Percentiles rank a stretch among this genome's conserved stretches.
phyloP scores from a whole-genome alignment of 2,113 vertebrate genomes.

The Scalopus aquaticus region DNA sequence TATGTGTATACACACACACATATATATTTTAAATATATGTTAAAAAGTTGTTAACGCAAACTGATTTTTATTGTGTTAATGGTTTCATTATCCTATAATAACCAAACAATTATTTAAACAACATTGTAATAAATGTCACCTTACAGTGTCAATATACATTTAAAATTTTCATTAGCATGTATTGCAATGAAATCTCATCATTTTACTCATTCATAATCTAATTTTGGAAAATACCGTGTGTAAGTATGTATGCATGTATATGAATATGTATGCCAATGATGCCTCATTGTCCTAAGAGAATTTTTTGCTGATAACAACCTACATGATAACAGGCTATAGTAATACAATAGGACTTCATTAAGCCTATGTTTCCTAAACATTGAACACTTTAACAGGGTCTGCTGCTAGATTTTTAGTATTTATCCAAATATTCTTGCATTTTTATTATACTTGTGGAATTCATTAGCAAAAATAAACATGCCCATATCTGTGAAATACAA shows the following conservation, averaged over 20 bases:
- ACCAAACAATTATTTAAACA: not conserved
- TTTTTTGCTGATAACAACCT: not conserved
- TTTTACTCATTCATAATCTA: not conserved
- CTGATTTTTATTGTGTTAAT: not conserved
- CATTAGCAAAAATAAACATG: not conserved
- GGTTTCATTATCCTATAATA: not conserved
- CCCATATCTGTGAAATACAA: not conserved
- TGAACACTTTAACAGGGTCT: not conserved
- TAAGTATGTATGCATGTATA: not conserved
- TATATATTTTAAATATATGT: not conserved
- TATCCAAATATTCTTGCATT: not conserved
- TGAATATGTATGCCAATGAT: not conserved
- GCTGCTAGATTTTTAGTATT: not conserved
- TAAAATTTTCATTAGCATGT: not conserved
- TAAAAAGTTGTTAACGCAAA: not conserved
- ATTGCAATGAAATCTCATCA: not conserved
- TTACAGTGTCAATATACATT: not conserved
- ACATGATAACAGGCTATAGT: not conserved
- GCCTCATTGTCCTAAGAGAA: not conserved
- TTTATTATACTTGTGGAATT: not conserved
- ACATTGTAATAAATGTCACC: not conserved
- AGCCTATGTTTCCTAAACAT: not conserved
- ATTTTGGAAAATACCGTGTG: not conserved
- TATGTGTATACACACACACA: too few relatives aligned
- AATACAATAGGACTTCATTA: not conserved